phyloP scores from a whole-genome alignment of 2,797 vertebrate genomes.

The Mionectes olivaceus region DNA sequence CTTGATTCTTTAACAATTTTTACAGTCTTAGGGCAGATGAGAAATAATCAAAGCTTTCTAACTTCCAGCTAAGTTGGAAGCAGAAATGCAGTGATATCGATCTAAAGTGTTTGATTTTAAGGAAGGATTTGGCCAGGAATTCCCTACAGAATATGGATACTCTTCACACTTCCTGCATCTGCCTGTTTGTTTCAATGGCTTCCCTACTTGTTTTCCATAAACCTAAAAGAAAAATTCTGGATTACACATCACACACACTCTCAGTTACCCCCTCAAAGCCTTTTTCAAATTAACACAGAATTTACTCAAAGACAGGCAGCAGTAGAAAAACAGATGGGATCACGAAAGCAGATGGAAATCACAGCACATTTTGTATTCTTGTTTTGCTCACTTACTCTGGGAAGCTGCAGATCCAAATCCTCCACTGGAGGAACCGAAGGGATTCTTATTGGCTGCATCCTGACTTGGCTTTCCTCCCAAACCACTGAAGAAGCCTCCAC shows the following conservation, averaged over 20 bases:
- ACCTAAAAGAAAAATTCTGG: background rate
- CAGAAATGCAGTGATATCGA: background rate
- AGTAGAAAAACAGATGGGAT: slow-evolving; percentile 14
- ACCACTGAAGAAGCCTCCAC: slow-evolving; percentile 92
- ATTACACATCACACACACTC: background rate
- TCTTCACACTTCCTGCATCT: background rate
- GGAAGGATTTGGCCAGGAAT: background rate
- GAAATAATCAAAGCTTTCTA: background rate
- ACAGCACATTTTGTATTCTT: slow-evolving; percentile 19
- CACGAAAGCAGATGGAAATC: slow-evolving; percentile 18
- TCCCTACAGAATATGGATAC: background rate
- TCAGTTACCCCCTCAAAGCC: background rate
- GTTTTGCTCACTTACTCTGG: slow-evolving; percentile 75
- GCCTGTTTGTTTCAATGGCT: background rate
- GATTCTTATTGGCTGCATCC: slow-evolving; percentile 96
- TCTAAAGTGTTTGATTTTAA: background rate
- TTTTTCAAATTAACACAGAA: background rate
- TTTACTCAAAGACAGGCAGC: background rate
- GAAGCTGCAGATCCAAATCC: slow-evolving; percentile 83
- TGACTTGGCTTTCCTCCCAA: slow-evolving; percentile 96
- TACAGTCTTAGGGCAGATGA: background rate
- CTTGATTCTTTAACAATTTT: background rate
- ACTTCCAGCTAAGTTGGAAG: background rate
- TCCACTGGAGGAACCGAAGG: slow-evolving; percentile 85
- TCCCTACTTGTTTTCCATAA: background rate